These are phyloP conservation scores for Brotula barbata DNA, from an alignment of 2,797 vertebrate genomes.

Conservation along the genomic window DNA sequence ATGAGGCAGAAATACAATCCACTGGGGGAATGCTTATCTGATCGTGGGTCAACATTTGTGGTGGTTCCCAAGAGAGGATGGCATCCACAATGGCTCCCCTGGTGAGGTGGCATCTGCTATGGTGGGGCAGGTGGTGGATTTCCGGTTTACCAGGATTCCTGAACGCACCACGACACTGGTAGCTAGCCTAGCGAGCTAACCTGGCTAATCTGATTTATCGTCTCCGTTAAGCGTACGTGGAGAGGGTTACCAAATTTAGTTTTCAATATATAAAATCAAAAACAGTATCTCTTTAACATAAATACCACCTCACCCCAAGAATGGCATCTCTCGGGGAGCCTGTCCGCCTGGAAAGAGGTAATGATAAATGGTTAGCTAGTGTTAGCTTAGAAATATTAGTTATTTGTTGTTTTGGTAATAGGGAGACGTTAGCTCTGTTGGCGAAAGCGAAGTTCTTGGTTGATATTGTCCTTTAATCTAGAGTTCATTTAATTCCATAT, in stretches of 20 bases:
- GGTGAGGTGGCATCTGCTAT: too few relatives aligned
- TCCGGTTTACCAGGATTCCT: slow-evolving; percentile 16
- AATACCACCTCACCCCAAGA: slow-evolving; percentile 40
- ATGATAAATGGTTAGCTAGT: slow-evolving; percentile 61
- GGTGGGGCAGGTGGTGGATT: too few relatives aligned
- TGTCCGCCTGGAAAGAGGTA: slow-evolving; percentile 93
- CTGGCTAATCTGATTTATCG: slow-evolving; percentile 76
- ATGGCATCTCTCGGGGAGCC: slow-evolving; percentile 95
- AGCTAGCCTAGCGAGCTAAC: slow-evolving; percentile 55
- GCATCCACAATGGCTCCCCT: too few relatives aligned
- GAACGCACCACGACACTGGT: slow-evolving; percentile 66
- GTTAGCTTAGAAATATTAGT: slow-evolving; percentile 50
- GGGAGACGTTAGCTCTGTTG: slow-evolving; percentile 31
- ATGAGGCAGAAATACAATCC: too few relatives aligned
- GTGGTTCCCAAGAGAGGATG: too few relatives aligned
- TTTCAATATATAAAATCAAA: slow-evolving; percentile 30
- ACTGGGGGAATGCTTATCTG: too few relatives aligned
- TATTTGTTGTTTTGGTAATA: slow-evolving; percentile 52
- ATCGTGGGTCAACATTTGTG: too few relatives aligned
- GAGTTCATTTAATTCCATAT: too few relatives aligned
- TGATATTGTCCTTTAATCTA: neutral
- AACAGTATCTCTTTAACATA: neutral
- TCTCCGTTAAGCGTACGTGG: slow-evolving; percentile 52
- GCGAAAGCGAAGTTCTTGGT: slow-evolving; percentile 8
- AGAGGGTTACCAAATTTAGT: slow-evolving; percentile 59